Conservation (phyloP, 30 jellyfish, hydroid and myxozoan species). For the Aurelia coerulea region DNA sequence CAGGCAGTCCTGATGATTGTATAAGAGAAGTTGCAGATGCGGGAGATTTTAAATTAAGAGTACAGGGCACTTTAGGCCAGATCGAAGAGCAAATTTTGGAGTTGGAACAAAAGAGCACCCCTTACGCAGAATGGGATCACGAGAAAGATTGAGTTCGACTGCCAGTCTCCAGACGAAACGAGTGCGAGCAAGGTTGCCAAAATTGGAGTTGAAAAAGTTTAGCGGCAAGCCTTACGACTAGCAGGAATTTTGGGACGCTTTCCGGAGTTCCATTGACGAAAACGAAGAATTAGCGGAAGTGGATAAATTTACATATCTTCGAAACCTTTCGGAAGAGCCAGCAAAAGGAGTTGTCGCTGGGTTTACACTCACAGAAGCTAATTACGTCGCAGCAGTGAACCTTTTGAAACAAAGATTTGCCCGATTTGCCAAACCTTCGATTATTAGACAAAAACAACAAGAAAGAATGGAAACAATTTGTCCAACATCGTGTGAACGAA, state of each 20-base stretch:
- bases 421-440: constrained; percentile 41
- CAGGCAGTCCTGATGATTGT: no score
- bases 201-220: constrained; percentile 23
- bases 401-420: constrained; percentile 28
- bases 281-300: constrained; percentile 11
- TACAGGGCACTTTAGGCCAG: no score
- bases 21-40: no score
- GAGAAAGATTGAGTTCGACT: no score
- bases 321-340: constrained; percentile 24
- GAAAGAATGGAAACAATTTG: constrained; percentile 9
- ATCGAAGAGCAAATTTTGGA: no score
- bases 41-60: no score
- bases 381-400: constrained; percentile 39
- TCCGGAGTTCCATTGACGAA: constrained; percentile 43
- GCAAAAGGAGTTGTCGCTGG: constrained; percentile 42
- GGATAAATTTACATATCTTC: constrained; percentile 27
- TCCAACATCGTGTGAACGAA: constrained; percentile 16
- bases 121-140: no score
- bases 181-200: constrained; percentile 46
- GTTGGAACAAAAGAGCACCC: no score
- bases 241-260: constrained; percentile 58
- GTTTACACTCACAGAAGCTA: constrained; percentile 35
- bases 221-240: constrained; percentile 33
- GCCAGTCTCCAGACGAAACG: not conserved
- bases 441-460: not conserved